phyloP scores from a whole-genome alignment of 1,140 invertebrate species.

The Chionoecetes opilio region DNA sequence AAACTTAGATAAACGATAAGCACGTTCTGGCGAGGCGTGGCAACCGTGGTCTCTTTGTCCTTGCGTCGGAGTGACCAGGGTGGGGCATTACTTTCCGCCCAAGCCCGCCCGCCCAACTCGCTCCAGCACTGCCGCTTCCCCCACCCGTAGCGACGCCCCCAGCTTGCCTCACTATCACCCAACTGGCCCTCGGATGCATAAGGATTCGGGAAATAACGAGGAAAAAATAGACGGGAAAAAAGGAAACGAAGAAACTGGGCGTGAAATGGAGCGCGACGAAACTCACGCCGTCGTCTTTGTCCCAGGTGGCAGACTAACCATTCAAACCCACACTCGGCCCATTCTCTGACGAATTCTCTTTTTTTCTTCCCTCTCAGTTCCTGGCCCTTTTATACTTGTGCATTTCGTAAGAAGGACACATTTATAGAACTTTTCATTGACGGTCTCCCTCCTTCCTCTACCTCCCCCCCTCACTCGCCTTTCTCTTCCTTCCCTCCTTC shows the following conservation, averaged over 20 bases:
- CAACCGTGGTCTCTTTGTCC: constrained; percentile 11
- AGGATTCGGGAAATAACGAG: constrained; percentile 58
- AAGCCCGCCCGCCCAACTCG: background rate
- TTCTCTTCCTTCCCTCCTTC: background rate
- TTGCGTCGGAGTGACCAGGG: constrained; percentile 35
- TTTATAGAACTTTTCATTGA: constrained; percentile 72
- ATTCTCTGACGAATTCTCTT: constrained; percentile 51
- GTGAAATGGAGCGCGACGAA: constrained; percentile 68
- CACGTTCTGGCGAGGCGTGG: constrained; percentile 32
- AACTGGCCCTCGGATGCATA: constrained; percentile 28
- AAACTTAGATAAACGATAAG: constrained; percentile 4
- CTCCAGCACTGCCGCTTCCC: background rate
- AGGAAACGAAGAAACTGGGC: constrained; percentile 41
- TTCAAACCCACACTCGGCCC: constrained; percentile 65
- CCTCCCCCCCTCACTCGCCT: background rate
- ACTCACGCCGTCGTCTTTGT: constrained; percentile 68
- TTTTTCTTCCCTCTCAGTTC: constrained; percentile 61
- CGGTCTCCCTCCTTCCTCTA: background rate
- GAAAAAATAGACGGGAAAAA: constrained; percentile 63
- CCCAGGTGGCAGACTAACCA: constrained; percentile 74
- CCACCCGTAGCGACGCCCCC: constrained; percentile 7
- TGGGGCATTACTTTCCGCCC: background rate
- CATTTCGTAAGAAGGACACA: constrained; percentile 76
- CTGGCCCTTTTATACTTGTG: constrained; percentile 72
- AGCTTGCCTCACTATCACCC: constrained; percentile 31